phyloP scores from a whole-genome alignment of 2,113 vertebrate genomes.

The Mystacornis crossleyi region DNA sequence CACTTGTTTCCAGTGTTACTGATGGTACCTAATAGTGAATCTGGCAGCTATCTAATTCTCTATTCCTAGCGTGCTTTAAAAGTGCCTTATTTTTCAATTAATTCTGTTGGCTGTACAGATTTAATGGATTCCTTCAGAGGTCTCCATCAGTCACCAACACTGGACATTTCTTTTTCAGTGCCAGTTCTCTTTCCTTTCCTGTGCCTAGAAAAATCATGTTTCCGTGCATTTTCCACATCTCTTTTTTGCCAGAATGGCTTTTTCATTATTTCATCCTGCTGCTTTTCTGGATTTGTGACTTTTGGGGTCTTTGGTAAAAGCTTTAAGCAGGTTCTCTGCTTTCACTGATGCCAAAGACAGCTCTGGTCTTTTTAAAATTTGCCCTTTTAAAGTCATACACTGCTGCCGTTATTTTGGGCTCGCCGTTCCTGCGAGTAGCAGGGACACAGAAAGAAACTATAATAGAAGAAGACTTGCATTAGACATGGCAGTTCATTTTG shows the following conservation, averaged over 20 bases:
- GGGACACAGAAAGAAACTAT: neutral
- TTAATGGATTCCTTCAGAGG: neutral
- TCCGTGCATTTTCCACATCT: neutral
- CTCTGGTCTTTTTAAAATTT: neutral
- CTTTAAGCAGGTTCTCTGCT: rapidly evolving
- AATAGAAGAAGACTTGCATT: neutral
- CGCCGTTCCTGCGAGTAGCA: neutral
- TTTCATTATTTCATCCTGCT: neutral
- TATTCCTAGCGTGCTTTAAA: neutral
- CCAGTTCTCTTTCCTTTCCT: neutral
- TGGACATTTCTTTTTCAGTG: neutral
- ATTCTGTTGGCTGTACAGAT: neutral
- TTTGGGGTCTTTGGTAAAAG: neutral
- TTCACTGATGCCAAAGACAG: neutral
- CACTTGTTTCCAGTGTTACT: neutral
- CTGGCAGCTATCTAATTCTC: neutral
- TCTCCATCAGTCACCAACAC: neutral
- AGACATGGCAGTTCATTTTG: neutral
- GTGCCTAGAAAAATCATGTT: neutral
- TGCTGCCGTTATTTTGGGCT: neutral
- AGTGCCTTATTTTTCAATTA: neutral
- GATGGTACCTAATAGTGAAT: neutral
- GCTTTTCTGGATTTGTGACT: neutral
- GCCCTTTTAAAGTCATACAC: neutral
- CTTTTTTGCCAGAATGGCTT: neutral